Conservation (phyloP, 2,113 vertebrate genomes). For the Phyllostomus discolor region DNA sequence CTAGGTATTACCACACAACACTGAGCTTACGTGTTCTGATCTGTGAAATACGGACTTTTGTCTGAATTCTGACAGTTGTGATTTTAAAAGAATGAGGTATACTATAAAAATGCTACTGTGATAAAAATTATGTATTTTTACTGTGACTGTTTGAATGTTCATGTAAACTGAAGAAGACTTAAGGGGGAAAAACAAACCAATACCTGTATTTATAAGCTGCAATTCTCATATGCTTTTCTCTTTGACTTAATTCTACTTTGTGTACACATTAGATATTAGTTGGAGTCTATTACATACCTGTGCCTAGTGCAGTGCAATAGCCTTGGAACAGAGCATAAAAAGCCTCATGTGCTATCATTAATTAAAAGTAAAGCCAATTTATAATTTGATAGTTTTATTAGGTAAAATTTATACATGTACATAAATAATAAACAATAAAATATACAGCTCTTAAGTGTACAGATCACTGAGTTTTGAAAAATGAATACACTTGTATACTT, state of each 20-base stretch:
- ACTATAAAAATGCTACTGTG: background rate
- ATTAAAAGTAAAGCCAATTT: background rate
- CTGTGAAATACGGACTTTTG: background rate
- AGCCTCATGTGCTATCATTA: background rate
- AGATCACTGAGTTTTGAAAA: background rate
- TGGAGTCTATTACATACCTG: background rate
- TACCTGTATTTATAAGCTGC: background rate
- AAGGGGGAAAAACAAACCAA: background rate
- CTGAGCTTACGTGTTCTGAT: background rate
- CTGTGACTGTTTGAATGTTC: background rate
- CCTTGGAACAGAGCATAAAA: background rate
- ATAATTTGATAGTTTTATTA: background rate
- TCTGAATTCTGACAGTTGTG: background rate
- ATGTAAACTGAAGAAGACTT: background rate
- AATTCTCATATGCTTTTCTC: background rate
- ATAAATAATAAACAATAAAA: background rate
- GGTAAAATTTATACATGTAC: background rate
- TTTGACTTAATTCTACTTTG: conserved; percentile 3
- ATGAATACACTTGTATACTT: background rate
- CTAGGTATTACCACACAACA: background rate
- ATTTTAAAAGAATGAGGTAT: background rate
- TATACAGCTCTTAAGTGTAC: background rate
- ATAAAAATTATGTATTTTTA: conserved; percentile 4
- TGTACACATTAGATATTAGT: background rate
- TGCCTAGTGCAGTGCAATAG: background rate